Base-by-base conservation (phyloP, 2,888 invertebrate species). In the Cetonia aurata region DNA sequence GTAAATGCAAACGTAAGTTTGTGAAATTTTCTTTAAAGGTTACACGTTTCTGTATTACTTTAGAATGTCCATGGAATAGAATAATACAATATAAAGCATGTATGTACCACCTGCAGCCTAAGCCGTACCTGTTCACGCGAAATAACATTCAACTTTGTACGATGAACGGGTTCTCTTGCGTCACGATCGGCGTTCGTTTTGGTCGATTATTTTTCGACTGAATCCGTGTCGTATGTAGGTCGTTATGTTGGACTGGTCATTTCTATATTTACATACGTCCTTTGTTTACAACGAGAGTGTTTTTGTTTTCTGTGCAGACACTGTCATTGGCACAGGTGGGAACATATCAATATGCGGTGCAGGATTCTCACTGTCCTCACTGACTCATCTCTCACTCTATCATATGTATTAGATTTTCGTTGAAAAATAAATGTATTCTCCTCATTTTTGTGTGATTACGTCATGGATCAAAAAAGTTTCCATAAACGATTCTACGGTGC, bases 201-300 rank as follows among this genome's bases (percentile, higher is more conserved):
- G 48, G 62, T 50, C 62, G 62, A 65, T 65, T 65, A 65, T 65
- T 50, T 41, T 50, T 65, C 50, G 12, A 50, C 50, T 65, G 62
- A 65, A 65, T 48, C 62, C 50, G 37, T 41, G 41, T 50, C 37
- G 50, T 52, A 65, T 65, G 62, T 65, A 65, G 62, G 62, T 65
- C 62, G 62, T 65, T 65, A 65, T 50, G 62, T 65, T 50, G 62
- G 50, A 60, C 50, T 52, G 52, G 59, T 69, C 69, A 69, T 69
- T 59, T 59, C 59, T 69, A 69, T 69, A 69, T 69, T 69, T 69
- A 69, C 69, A 59, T 60, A 57, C 60, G 69, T 59, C 69, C 69
- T 69, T 59, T 57, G 69, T 59, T 69, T 50, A 60, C 52, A 59
- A 50, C 52, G 62, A 33, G 60, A 65, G 50, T 65, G 62, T 65